A percentile compares a stretch with the other conserved stretches of the same genome.
Conservation (phyloP, 92 coral and sea anemone species). For the Umimayanthus chanpuru region DNA sequence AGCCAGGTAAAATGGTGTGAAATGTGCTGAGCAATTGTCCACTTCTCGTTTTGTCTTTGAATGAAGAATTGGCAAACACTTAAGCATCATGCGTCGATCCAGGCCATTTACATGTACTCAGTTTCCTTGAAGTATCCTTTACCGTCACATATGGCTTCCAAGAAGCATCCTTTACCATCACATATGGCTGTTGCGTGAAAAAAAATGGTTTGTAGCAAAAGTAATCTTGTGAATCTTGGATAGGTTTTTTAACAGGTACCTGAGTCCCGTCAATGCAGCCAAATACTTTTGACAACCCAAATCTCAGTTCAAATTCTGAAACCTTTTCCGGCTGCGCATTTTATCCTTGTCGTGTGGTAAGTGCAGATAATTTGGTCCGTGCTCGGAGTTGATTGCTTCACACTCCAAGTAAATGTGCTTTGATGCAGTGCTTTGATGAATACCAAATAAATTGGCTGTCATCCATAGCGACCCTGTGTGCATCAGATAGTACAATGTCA, state of each 20-base stretch:
- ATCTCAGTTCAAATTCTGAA: conserved; percentile 54
- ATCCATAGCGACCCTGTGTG: conserved; percentile 61
- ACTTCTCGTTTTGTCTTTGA: conserved; percentile 36
- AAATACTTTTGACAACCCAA: conserved; percentile 44
- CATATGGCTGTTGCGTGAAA: not conserved
- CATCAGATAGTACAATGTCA: conserved; percentile 54
- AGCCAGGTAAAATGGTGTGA: conserved; percentile 37
- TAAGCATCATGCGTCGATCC: no score
- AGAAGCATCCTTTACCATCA: no score
- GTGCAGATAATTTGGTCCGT: conserved; percentile 42
- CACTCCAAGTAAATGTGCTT: conserved; percentile 52
- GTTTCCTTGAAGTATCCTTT: not conserved
- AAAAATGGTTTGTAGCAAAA: conserved; percentile 45
- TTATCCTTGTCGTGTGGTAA: conserved; percentile 54
- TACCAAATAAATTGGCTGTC: conserved; percentile 61
- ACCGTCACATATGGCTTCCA: conserved; percentile 29
- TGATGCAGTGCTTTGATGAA: conserved; percentile 55
- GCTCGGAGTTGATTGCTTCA: conserved; percentile 42
- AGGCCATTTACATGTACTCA: conserved; percentile 26
- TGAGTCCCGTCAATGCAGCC: conserved; percentile 49
- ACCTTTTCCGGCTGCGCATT: conserved; percentile 50
- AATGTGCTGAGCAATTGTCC: conserved; percentile 34
- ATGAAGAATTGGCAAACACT: conserved; percentile 27
- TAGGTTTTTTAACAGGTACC: conserved; percentile 39
- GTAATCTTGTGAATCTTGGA: conserved; percentile 41